Percentiles rank a stretch among this genome's conserved stretches.
Evolutionary conservation across 2,888 invertebrate species (phyloP).

Genomic region (Sminthurides aquaticus): DNA sequence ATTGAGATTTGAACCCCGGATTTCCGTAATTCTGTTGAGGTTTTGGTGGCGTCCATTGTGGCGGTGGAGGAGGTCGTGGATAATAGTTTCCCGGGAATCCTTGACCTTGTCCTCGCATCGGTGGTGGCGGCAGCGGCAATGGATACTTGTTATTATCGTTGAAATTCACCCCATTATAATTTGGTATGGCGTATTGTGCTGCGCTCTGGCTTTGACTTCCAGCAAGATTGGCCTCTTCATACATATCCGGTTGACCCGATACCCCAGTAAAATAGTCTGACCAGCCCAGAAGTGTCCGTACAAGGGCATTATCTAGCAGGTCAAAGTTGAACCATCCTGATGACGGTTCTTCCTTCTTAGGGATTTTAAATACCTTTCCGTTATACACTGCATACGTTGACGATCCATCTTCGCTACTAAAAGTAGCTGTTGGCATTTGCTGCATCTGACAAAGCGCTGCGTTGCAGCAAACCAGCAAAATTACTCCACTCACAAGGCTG

Average conservation of each 20-base stretch:
- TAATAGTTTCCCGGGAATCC: too few species aligned
- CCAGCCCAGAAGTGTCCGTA: neutral
- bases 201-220: neutral
- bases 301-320: neutral
- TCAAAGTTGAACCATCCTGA: neutral
- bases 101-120: neutral
- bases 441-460: neutral
- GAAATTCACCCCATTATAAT: neutral
- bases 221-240: neutral
- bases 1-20: neutral
- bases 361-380: constrained; percentile 14
- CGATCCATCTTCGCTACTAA: constrained; percentile 2
- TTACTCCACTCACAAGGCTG: too few species aligned
- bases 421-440: neutral
- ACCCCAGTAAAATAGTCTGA: neutral
- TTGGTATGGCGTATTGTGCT: neutral
- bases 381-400: constrained; percentile 16
- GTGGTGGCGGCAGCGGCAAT: neutral
- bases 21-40: neutral
- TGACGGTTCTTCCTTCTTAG: constrained; percentile 2
- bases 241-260: neutral
- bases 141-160: neutral
- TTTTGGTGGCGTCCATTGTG: neutral
- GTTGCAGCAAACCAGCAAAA: neutral
- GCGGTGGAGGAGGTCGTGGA: neutral